Base-by-base conservation (phyloP, 2,888 invertebrate species). In the Apeira syringaria region DNA sequence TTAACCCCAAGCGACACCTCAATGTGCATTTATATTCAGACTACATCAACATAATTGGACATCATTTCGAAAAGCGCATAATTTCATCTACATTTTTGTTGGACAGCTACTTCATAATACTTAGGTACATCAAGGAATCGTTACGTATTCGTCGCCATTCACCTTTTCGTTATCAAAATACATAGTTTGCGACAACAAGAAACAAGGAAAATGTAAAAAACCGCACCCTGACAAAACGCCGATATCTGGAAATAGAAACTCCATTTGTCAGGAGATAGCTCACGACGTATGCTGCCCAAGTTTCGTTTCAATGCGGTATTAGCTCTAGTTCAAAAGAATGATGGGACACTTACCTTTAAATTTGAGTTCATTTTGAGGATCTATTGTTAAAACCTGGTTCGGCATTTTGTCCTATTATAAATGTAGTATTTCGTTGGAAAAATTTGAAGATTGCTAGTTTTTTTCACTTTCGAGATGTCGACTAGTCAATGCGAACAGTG, bases 281-380 rank as follows among this genome's bases (percentile, higher is more conserved):
- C 71, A 72, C 81, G 77, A 80, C 79, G 74, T 77, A 80, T 71
- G 73, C 67, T 68, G 53, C 66, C 68, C 61, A 75, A 78, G 74
- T 77, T 75, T 70, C 72, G 77, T 77, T 75, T 70, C 72, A 77
- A 77, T 79, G 80, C 78, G 77, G 74, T 65, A 60, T 62, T 68
- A 57, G 50, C 50, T 56, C 58, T 61, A 54, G 44, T 51, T 59
- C 34, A 59, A 57, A 43, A 67, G 60, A 66, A 63, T 51, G 54
- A 61, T 61, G 50, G 47, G 62, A 57, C 53, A 87, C 94, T 93
- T 91, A 97, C 97, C 97, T 92, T 94, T 93, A 91, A 97, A 97
- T 91, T 94, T 95, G 71, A 97, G 93, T 91, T 97, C 97, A 88
- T 93, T 92, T 89, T 94, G 94, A 67, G 97, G 97, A 75, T 97